Conservation (phyloP, 2,888 invertebrate species). For the Tupiocoris notatus region DNA sequence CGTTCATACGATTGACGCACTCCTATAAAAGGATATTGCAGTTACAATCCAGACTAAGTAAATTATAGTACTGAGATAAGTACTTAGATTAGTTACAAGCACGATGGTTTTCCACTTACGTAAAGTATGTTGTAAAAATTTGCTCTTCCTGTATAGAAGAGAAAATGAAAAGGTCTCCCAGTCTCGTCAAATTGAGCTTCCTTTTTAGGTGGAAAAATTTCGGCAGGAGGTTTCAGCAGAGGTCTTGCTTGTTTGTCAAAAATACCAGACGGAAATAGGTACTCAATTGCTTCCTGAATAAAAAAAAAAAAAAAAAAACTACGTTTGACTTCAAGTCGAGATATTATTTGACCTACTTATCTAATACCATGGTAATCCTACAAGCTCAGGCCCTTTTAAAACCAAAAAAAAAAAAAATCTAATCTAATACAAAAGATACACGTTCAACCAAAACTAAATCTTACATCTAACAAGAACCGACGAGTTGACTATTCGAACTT, state of each 20-base stretch:
- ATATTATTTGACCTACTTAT: no score
- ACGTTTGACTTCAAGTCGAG: no score
- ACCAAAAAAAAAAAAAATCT: no score
- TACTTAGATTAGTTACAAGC: no score
- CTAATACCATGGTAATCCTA: no score
- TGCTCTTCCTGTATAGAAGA: constrained; percentile 89
- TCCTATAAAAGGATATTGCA: not conserved
- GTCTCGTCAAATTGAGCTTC: constrained; percentile 86
- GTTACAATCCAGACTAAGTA: no score
- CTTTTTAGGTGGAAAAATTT: constrained; percentile 79
- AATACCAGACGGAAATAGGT: constrained; percentile 94
- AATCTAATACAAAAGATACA: no score
- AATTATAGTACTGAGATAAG: no score
- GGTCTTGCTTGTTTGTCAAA: constrained; percentile 83
- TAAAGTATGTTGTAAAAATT: constrained; percentile 80
- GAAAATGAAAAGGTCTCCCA: constrained; percentile 84
- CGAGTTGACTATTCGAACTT: no score
- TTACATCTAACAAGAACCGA: no score
- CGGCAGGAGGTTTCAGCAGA: constrained; percentile 83
- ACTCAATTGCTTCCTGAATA: constrained; percentile 77
- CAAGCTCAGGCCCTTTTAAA: no score
- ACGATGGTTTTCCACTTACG: constrained; percentile 65
- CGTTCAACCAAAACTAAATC: no score
- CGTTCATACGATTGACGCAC: not conserved
- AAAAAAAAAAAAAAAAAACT: not conserved